These are phyloP conservation scores for Tylochromis polylepis DNA, from an alignment of 2,113 vertebrate species.

Conservation along the genomic window DNA sequence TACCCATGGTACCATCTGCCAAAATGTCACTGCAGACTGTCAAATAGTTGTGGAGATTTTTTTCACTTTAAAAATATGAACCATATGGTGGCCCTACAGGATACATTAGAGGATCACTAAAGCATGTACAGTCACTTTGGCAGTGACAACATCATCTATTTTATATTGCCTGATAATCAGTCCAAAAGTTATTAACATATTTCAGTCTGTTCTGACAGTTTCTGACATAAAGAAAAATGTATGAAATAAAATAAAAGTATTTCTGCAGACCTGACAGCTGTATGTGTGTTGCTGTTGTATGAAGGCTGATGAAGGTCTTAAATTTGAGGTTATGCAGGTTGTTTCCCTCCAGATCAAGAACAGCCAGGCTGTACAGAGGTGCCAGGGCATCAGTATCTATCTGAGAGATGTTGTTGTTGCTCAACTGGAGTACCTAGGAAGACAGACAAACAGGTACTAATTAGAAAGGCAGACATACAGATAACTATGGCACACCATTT, in stretches of 20 bases:
- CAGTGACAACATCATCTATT: background rate
- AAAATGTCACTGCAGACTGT: too few species aligned
- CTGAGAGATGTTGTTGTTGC: conserved; percentile 68
- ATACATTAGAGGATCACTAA: too few species aligned
- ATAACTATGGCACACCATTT: background rate
- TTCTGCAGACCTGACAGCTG: conserved; percentile 57
- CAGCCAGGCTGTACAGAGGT: conserved; percentile 58
- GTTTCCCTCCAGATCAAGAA: conserved; percentile 67
- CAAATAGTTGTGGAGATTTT: too few species aligned
- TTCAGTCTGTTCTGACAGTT: background rate
- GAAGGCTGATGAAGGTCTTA: conserved; percentile 69
- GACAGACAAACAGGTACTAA: background rate
- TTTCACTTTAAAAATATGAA: too few species aligned
- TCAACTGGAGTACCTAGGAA: conserved; percentile 63
- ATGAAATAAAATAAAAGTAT: background rate
- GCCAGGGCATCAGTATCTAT: conserved; percentile 67
- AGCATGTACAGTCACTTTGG: too few species aligned
- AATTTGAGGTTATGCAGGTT: conserved; percentile 70
- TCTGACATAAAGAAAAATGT: background rate
- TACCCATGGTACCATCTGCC: too few species aligned
- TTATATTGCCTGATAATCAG: background rate
- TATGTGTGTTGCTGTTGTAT: conserved; percentile 66
- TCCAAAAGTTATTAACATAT: background rate
- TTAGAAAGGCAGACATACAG: background rate
- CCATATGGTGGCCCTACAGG: too few species aligned